Percentiles rank a stretch among this genome's conserved stretches.
Conservation (phyloP, 2,113 vertebrate genomes). For the Crotalus helleri region DNA sequence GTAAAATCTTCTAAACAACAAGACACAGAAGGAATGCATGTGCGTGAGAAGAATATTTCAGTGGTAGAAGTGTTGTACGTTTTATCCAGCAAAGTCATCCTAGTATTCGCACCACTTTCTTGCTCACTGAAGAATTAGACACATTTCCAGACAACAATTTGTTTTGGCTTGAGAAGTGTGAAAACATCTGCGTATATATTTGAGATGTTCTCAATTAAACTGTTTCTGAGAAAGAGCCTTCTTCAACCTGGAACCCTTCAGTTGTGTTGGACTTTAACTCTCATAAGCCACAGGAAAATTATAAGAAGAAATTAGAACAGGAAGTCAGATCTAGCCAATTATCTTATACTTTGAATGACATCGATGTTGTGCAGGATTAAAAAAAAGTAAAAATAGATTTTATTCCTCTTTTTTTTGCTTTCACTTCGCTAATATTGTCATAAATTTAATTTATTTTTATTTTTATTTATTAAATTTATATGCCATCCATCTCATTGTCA, state of each 20-base stretch:
- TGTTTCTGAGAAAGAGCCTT: neutral
- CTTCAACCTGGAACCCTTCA: neutral
- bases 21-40: neutral
- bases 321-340: neutral
- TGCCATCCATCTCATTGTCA: neutral
- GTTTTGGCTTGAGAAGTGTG: neutral
- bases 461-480: neutral
- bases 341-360: neutral
- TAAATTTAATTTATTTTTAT: too few relatives aligned
- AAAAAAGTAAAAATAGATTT: neutral
- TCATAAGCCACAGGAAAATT: neutral
- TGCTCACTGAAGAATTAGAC: neutral
- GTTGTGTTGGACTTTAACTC: neutral
- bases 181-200: neutral
- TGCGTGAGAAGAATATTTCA: neutral
- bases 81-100: neutral
- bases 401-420: neutral
- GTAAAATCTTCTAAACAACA: neutral
- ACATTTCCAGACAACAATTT: neutral
- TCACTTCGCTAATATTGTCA: neutral
- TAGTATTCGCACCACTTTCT: neutral
- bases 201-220: neutral
- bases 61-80: neutral
- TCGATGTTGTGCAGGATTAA: neutral
- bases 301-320: neutral